Conservation (phyloP, 2,797 vertebrate species). For the Toxotes lorentzi region DNA sequence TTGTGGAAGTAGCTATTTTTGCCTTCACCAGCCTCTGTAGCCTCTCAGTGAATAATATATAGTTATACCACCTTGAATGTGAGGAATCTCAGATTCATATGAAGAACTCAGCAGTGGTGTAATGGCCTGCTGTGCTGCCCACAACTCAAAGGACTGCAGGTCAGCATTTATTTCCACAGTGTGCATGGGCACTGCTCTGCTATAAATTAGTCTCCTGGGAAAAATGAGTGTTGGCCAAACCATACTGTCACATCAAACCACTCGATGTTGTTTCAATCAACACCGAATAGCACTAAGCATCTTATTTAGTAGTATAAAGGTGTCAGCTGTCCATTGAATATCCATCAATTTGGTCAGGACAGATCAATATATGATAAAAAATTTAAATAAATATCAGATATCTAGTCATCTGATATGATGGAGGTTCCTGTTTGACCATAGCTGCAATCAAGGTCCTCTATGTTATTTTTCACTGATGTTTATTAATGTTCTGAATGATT, state of each 20-base stretch:
- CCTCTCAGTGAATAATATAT: background rate
- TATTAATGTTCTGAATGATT: background rate
- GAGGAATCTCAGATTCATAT: background rate
- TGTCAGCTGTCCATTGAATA: slow-evolving; percentile 31
- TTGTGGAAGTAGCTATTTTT: slow-evolving; percentile 43
- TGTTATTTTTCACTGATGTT: background rate
- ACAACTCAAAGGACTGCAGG: slow-evolving; percentile 12
- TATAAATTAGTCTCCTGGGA: slow-evolving; percentile 43
- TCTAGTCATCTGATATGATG: slow-evolving; percentile 44
- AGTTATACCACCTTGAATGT: background rate
- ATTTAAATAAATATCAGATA: slow-evolving; percentile 57
- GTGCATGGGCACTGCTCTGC: slow-evolving; percentile 23
- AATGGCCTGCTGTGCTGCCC: background rate
- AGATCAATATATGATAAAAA: slow-evolving; percentile 60
- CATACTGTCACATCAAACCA: slow-evolving; percentile 24
- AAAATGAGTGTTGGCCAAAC: slow-evolving; percentile 29
- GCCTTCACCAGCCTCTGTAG: background rate
- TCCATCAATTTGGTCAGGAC: slow-evolving; percentile 19
- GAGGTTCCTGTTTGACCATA: slow-evolving; percentile 20
- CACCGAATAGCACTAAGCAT: slow-evolving; percentile 17
- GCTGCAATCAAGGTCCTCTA: background rate
- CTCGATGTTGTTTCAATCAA: slow-evolving; percentile 38
- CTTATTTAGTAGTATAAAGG: slow-evolving; percentile 14
- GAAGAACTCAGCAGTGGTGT: background rate
- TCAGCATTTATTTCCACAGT: slow-evolving; percentile 19